phyloP scores from a whole-genome alignment of 2,797 vertebrate species.

The Sebastes hubbsi region DNA sequence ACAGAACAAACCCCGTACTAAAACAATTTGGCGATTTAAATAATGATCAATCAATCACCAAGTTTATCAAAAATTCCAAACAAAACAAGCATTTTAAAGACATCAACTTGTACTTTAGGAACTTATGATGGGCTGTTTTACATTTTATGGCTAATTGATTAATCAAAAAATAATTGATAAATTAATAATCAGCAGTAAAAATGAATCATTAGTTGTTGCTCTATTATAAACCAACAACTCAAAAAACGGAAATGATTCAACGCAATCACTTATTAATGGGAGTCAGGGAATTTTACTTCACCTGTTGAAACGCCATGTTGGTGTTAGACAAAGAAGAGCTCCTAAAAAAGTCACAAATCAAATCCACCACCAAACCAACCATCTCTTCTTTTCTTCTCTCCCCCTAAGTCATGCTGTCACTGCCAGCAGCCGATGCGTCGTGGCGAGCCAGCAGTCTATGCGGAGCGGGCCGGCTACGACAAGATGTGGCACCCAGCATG shows the following conservation, averaged over 20 bases:
- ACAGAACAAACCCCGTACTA: neutral
- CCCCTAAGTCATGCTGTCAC: conserved; percentile 85
- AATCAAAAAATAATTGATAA: neutral
- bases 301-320: neutral
- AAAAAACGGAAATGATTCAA: neutral
- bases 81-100: neutral
- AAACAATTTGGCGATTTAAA: neutral
- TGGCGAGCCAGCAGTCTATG: conserved; percentile 94
- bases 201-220: neutral
- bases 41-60: neutral
- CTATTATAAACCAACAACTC: neutral
- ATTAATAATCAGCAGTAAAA: neutral
- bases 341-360: neutral
- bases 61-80: neutral
- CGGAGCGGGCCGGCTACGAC: conserved; percentile 94
- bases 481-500: conserved; percentile 97
- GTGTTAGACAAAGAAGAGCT: neutral
- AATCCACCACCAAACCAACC: neutral
- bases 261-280: neutral
- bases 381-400: neutral
- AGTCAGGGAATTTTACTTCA: neutral
- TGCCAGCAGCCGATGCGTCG: conserved; percentile 89
- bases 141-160: neutral
- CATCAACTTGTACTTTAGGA: neutral
- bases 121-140: neutral